Percentiles rank a stretch among this genome's conserved stretches.
phyloP scores from a whole-genome alignment of 2,113 vertebrate species.

The Centropus bengalensis region DNA sequence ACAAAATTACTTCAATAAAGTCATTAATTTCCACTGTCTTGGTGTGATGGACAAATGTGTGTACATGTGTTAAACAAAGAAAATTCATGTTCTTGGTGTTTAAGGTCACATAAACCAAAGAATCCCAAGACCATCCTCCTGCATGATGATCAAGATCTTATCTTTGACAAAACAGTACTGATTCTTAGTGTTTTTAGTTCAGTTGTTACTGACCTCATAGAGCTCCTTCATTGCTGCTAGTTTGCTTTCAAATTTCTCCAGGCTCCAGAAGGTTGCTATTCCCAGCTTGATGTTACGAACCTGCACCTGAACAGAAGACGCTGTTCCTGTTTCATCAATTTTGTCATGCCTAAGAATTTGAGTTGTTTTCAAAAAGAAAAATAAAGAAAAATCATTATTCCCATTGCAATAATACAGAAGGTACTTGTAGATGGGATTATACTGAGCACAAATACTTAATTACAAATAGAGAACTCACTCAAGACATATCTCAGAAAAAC shows the following conservation, averaged over 20 bases:
- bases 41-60: fast-evolving
- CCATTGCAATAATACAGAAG: not conserved
- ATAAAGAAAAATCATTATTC: not conserved
- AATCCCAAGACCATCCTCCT: not conserved
- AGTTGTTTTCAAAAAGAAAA: not conserved
- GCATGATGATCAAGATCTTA: not conserved
- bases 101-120: not conserved
- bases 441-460: not conserved
- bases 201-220: constrained; percentile 82
- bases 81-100: fast-evolving
- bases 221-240: constrained; percentile 91
- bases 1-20: not conserved
- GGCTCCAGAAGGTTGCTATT: constrained; percentile 90
- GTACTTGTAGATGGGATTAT: not conserved
- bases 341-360: constrained; percentile 80
- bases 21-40: not conserved
- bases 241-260: constrained; percentile 94
- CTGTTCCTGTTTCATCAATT: constrained; percentile 53
- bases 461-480: not conserved
- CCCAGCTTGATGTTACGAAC: constrained; percentile 89
- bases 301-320: constrained; percentile 78
- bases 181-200: not conserved
- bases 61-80: not conserved
- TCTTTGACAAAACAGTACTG: not conserved
- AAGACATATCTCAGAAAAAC: not conserved